Base-by-base conservation (phyloP, 2,888 invertebrate species). In the Parasteatoda lunata region DNA sequence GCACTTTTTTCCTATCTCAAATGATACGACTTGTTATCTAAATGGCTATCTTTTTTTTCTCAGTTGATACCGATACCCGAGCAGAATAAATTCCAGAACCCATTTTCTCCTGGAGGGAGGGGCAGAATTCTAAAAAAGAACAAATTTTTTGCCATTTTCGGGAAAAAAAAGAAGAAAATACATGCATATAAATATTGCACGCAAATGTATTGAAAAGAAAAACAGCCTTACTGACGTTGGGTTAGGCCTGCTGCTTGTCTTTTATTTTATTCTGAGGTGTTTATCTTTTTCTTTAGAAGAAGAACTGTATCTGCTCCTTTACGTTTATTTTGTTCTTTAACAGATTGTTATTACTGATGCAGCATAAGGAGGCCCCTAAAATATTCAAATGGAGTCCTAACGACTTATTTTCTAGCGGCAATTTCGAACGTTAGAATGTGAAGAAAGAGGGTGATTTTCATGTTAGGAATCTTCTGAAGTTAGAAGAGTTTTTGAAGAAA, bases 351-450 rank as follows among this genome's bases (percentile, higher is more conserved):
- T 80, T 73, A 47, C 66, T 49, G 73, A 73, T 73, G 51, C 65
- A n/a, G 68, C 51, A 5, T 66, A 75, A 15, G 54, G 13, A 64
- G 52, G 48, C 54, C 48, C 75, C 69, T 81, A 66, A 75, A 68
- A 81, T 81, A 81, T 81, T 81, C 81, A 81, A 81, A 81, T 81
- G 66, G 73, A 54, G 75, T 68, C 52, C 73, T 81, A 81, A 81
- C 75, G 81, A 81, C 81, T 68, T 68, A 15, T 68, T 47, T 75
- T 8, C 54, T 13, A 68, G 30, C 70, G 52, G 51, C 30, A 52
- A n/a, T 47, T 4, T 8, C 54, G 9, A 30, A 30, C 2, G n/a
- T 15, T 3, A 49, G 48, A 65, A n/a, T 49, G 68, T 52, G 47
- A 77, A 76, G 13, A 66, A 15, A 13, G 47, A 15, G 5, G 66